phyloP scores from a whole-genome alignment of 2,888 invertebrate genomes.

The Drosophila multiciliata region DNA sequence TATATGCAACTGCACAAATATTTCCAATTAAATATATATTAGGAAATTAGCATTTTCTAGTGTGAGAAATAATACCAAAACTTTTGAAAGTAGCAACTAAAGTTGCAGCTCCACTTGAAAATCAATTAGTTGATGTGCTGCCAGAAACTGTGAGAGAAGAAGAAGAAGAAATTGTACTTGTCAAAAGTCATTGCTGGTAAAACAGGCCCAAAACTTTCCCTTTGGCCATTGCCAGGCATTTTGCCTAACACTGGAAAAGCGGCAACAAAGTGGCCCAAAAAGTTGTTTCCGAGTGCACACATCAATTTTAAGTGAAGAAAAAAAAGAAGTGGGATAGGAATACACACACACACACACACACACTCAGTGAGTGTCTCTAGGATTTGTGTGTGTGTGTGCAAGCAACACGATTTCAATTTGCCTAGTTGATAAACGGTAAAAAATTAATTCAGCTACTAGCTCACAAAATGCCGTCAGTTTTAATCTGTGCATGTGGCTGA shows the following conservation, averaged over 20 bases:
- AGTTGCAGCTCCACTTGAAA: constrained; percentile 56
- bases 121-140: constrained; percentile 74
- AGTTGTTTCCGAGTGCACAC: constrained; percentile 48
- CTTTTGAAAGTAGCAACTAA: constrained; percentile 18
- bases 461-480: constrained; percentile 51
- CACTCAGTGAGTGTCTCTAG: neutral
- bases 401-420: constrained; percentile 75
- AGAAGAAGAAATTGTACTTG: constrained; percentile 34
- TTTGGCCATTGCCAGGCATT: constrained; percentile 22
- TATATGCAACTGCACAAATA: neutral
- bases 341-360: constrained; percentile 29
- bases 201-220: constrained; percentile 24
- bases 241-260: constrained; percentile 41
- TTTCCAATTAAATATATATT: constrained; percentile 37
- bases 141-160: neutral
- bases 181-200: constrained; percentile 40
- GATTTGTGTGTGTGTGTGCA: neutral
- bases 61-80: neutral
- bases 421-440: constrained; percentile 70
- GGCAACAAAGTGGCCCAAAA: constrained; percentile 16
- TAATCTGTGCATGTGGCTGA: constrained; percentile 40
- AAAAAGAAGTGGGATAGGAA: constrained; percentile 66
- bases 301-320: constrained; percentile 34
- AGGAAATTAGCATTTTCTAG: constrained; percentile 27
- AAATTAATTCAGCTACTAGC: constrained; percentile 70